Evolutionary conservation across 2,113 vertebrate genomes (phyloP), one percentile per base, ranked within the genome.

Genomic region (Tamias sibiricus): DNA sequence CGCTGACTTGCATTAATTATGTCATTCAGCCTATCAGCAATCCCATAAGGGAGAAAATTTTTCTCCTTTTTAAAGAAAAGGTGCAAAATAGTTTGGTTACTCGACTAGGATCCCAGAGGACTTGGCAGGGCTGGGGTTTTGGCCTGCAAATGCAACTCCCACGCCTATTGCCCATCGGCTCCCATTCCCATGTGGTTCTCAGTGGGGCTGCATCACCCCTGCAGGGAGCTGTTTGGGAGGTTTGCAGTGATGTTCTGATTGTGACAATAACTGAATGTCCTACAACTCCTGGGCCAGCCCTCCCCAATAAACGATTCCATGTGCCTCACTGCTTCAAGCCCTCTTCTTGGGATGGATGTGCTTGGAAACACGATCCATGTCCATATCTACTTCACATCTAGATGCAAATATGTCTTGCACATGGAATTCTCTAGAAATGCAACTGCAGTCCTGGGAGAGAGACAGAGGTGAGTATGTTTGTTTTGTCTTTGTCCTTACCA

Each of bases 171-270:
- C 40, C 59, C 30, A n/a, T 42, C 32, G 20, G 19, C n/a, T 37
- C 52, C 79, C 13, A 4, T 7, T 17, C 22, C 13, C 37, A 40
- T 57, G 28, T 13, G 68, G 47, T 86, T 95, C 94, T 91, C 30
- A 19, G 1, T 4, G 30, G 83, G 30, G 24, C 74, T 86, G 87
- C 44, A 49, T 49, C 47, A 40, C 26, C 87, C 52, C 64, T 14
- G 0, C 90, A 95, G 83, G 79, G 90, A 81, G 66, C 80, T 87
- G 64, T 54, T 97, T 19, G 62, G 84, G 79, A 97, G 95, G 68
- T 91, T 6, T 89, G 0, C 40, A 42, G 57, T 72, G 77, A 88
- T 54, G 69, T 37, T 87, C 54, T 32, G 4, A 71, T 8, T 47
- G 69, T 68, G 59, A 44, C 37, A 90, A 40, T 26, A 68, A 59